These are phyloP conservation scores for Petromus typicus DNA, from an alignment of 2,113 vertebrate species.

Conservation along the genomic window DNA sequence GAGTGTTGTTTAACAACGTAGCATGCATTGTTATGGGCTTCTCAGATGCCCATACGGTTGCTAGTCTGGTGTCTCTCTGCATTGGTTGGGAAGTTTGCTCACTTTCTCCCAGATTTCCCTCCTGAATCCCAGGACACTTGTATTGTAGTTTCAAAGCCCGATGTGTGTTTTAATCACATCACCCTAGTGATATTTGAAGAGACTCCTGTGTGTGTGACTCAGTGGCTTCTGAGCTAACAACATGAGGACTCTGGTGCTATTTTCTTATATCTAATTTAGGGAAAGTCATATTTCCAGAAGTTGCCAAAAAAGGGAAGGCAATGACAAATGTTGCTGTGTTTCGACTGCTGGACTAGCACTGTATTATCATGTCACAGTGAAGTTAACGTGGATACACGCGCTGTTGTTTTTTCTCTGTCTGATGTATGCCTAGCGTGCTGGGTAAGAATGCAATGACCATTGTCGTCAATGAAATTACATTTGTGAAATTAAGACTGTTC, in stretches of 20 bases:
- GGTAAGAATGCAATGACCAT: not conserved
- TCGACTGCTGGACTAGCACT: too few relatives aligned
- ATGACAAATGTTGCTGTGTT: not conserved
- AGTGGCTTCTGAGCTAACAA: not conserved
- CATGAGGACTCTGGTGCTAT: accelerated
- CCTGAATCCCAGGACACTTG: not conserved
- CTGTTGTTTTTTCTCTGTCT: constrained; percentile 1
- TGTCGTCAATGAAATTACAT: constrained; percentile 12
- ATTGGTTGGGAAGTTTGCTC: not conserved
- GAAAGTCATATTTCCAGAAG: not conserved
- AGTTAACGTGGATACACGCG: not conserved
- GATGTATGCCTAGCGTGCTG: not conserved
- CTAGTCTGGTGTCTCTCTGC: accelerated
- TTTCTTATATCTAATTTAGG: not conserved
- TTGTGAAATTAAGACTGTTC: not conserved
- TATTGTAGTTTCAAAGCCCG: not conserved
- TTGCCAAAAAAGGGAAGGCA: not conserved
- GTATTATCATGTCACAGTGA: not conserved
- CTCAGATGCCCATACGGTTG: not conserved
- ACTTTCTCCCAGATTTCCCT: not conserved
- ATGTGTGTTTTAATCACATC: not conserved
- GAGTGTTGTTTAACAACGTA: not conserved
- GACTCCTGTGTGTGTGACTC: constrained; percentile 12
- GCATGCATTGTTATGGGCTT: accelerated
- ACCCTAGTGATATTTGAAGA: not conserved